These are phyloP conservation scores for Leptatherina wallacei DNA, from an alignment of 2,797 vertebrate genomes.

Conservation along the genomic window DNA sequence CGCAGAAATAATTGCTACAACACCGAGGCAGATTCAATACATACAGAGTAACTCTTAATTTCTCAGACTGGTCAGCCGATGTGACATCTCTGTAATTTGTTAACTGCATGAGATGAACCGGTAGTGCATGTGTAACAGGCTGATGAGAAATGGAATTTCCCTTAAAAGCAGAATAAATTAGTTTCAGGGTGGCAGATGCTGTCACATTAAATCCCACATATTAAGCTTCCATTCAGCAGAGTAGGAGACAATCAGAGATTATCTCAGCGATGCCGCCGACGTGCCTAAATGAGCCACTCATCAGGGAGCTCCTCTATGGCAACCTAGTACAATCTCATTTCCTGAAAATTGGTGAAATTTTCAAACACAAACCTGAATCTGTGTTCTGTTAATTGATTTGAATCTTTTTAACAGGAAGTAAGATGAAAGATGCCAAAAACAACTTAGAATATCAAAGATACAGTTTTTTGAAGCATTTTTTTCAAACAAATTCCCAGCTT, in stretches of 20 bases:
- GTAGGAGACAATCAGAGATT: constrained; percentile 57
- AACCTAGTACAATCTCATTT: background rate
- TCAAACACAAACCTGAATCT: background rate
- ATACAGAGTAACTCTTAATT: constrained; percentile 49
- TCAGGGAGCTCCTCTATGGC: background rate
- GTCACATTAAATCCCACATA: constrained; percentile 49
- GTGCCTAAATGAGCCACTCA: constrained; percentile 33
- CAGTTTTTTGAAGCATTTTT: background rate
- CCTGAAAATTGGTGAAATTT: background rate
- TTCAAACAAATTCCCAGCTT: background rate
- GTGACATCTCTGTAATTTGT: constrained; percentile 67
- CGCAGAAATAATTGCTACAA: constrained; percentile 66
- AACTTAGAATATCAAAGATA: background rate
- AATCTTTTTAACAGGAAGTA: background rate
- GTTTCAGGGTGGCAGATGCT: constrained; percentile 62
- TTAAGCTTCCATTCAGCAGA: constrained; percentile 69
- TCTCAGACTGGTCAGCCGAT: constrained; percentile 56
- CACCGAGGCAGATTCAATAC: constrained; percentile 32
- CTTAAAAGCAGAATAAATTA: constrained; percentile 78
- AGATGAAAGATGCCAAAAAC: background rate
- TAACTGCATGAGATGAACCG: constrained; percentile 60
- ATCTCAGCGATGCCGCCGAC: constrained; percentile 35
- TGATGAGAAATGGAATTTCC: constrained; percentile 62
- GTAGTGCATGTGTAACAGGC: constrained; percentile 57
- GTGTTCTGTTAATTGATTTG: background rate